Evolutionary conservation across 2,888 invertebrate genomes (phyloP), one percentile per base, ranked within the genome.

Genomic region (Sinelater perroti): DNA sequence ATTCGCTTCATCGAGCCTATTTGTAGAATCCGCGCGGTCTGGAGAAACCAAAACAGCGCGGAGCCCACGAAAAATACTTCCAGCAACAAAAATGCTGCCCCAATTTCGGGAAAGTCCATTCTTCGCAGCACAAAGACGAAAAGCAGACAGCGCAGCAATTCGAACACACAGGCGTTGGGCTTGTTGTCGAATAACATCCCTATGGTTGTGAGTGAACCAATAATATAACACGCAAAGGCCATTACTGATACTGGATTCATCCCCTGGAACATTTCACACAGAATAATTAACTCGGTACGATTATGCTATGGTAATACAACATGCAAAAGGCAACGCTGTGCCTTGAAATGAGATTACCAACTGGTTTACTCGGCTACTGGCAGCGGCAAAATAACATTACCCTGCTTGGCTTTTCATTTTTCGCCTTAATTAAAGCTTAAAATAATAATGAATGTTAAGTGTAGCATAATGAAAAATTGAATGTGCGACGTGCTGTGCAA

Each of bases 131-230:
- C 75, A 8, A 73, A 74, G 26, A 88, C 83, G 14, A 87, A 78
- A 0, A 85, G 73, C n/a, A 84, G 80, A 69, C 90, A 90, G 6
- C 90, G 82, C 1, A 83, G 60, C 1, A 88, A 80, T 75, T 91
- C 91, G 24, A 87, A 77, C 1, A 83, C 69, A 4, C 84, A 81
- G 0, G 87, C 87, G 65, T 83, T 80, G 4, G 82, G 81, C 31
- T 83, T 83, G 66, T 86, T 84, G 67, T 90, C 90, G 67, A 90
- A 86, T 5, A 90, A 73, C 81, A 90, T 82, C 1, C 90, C 90
- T 44, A 90, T 87, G 16, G 85, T 79, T 0, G 87, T 87, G 8
- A 90, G 76, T 0, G 89, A 87, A 1, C 83, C 82, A 35, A 90
- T 81, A 63, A 90, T 85, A 79, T 88, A 89, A 33, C 81, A 59